Evolutionary conservation across 2,797 vertebrate genomes (phyloP).

Genomic region (Xyrichtys novacula): DNA sequence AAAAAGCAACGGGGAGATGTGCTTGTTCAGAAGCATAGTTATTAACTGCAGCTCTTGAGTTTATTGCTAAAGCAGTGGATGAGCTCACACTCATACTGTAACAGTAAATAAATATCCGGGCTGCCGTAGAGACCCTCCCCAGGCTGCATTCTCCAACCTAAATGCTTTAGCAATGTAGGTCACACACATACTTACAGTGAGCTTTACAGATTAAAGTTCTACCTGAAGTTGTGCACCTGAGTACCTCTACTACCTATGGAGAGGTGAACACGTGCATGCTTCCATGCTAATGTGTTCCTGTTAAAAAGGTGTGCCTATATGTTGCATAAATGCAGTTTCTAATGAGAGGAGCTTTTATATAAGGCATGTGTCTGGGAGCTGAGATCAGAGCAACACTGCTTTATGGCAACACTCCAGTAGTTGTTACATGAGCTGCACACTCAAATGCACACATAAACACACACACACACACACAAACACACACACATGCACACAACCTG

Average conservation of each 20-base stretch:
- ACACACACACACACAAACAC: slow-evolving; percentile 55
- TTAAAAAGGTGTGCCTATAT: slow-evolving; percentile 23
- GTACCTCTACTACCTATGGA: slow-evolving; percentile 2
- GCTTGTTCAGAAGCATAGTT: too few species aligned
- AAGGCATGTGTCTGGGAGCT: slow-evolving; percentile 56
- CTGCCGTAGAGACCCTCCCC: slow-evolving; percentile 35
- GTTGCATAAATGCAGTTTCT: slow-evolving; percentile 14
- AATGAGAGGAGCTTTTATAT: slow-evolving; percentile 49
- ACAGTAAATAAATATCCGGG: slow-evolving; percentile 21
- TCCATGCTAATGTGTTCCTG: not conserved
- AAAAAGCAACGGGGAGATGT: not conserved
- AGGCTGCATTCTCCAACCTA: slow-evolving; percentile 30
- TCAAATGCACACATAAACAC: slow-evolving; percentile 63
- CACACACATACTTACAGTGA: slow-evolving; percentile 39
- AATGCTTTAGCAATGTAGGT: slow-evolving; percentile 57
- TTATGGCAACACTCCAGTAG: slow-evolving; percentile 58
- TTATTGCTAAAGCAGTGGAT: slow-evolving; percentile 8
- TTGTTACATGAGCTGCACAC: slow-evolving; percentile 68
- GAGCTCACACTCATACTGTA: not conserved
- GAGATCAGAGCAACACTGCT: slow-evolving; percentile 36
- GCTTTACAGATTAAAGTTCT: slow-evolving; percentile 40
- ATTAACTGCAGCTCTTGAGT: not conserved
- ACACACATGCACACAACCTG: slow-evolving; percentile 62
- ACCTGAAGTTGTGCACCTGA: slow-evolving; percentile 20
- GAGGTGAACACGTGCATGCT: not conserved